A percentile compares a stretch with the other conserved stretches of the same genome.
These are phyloP conservation scores for Sesia bembeciformis DNA, from an alignment of 2,888 invertebrate genomes.

Conservation along the genomic window DNA sequence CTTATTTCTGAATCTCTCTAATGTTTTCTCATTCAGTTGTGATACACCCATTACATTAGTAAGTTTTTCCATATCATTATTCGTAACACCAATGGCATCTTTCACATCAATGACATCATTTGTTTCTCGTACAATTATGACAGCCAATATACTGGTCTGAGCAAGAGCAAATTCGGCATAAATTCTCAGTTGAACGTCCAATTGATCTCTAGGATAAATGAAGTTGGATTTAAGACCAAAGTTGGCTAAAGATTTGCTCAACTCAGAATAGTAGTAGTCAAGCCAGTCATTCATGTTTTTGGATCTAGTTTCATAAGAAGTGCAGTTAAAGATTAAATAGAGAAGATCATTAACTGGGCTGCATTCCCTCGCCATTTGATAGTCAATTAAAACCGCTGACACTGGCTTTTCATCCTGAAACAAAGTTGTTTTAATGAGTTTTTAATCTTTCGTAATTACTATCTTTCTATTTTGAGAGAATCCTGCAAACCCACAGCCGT, in stretches of 20 bases:
- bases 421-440: background rate
- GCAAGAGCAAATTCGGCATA: constrained; percentile 17
- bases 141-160: constrained; percentile 11
- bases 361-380: constrained; percentile 22
- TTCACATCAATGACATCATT: constrained; percentile 15
- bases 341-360: constrained; percentile 26
- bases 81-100: background rate
- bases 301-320: constrained; percentile 21
- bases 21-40: constrained; percentile 8
- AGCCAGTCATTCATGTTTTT: constrained; percentile 24
- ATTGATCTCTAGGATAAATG: constrained; percentile 19
- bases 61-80: background rate
- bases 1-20: constrained; percentile 10
- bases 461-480: too few species aligned
- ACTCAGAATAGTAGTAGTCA: constrained; percentile 19
- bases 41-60: background rate
- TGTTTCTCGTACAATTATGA: constrained; percentile 12
- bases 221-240: constrained; percentile 17
- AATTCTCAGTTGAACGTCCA: constrained; percentile 22
- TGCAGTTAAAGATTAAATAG: constrained; percentile 30
- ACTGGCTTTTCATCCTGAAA: constrained; percentile 22
- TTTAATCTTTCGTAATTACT: too few species aligned
- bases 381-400: constrained; percentile 30
- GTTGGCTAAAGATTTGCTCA: constrained; percentile 17
- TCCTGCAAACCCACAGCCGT: too few species aligned